Evolutionary conservation across 2,888 invertebrate genomes (phyloP).

Genomic region (Stenichneumon culpator): DNA sequence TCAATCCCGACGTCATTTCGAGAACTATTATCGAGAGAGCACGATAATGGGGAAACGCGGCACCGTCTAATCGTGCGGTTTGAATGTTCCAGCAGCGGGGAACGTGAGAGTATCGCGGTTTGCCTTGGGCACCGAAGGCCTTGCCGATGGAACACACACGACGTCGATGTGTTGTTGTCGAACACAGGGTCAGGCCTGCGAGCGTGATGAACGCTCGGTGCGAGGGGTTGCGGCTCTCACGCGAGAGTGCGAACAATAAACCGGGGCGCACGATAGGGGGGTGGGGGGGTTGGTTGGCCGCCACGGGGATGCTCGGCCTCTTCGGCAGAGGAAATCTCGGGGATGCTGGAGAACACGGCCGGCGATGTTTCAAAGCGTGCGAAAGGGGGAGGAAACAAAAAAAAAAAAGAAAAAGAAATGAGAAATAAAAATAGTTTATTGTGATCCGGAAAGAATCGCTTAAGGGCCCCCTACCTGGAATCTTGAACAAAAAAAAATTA

Average conservation of each 20-base stretch:
- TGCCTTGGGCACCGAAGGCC: slow-evolving; percentile 34
- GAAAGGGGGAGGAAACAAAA: slow-evolving; percentile 37
- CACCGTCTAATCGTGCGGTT: slow-evolving; percentile 21
- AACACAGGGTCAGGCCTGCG: slow-evolving; percentile 34
- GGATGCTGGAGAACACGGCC: slow-evolving; percentile 50
- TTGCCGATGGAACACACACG: slow-evolving; percentile 54
- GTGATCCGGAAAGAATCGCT: slow-evolving; percentile 38
- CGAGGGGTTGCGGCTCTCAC: slow-evolving; percentile 67
- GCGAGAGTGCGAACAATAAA: slow-evolving; percentile 63
- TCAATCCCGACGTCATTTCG: background rate
- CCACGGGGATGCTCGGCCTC: slow-evolving; percentile 60
- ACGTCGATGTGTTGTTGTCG: slow-evolving; percentile 40
- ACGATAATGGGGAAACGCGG: slow-evolving; percentile 4
- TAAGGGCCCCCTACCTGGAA: slow-evolving; percentile 35
- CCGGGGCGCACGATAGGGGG: slow-evolving; percentile 4
- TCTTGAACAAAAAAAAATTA: slow-evolving; percentile 41
- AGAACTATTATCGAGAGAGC: slow-evolving; percentile 11
- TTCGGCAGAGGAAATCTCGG: slow-evolving; percentile 62
- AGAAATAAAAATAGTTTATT: slow-evolving; percentile 45
- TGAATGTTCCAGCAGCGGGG: slow-evolving; percentile 41
- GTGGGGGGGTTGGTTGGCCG: slow-evolving; percentile 36
- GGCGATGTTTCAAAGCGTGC: slow-evolving; percentile 47
- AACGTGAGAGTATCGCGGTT: slow-evolving; percentile 64
- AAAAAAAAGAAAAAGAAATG: slow-evolving; percentile 23
- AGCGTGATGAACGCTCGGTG: slow-evolving; percentile 61